Evolutionary conservation across 35 echinoderm and acorn worm genomes (phyloP).

Genomic region (Ophiothrix spiculata): DNA sequence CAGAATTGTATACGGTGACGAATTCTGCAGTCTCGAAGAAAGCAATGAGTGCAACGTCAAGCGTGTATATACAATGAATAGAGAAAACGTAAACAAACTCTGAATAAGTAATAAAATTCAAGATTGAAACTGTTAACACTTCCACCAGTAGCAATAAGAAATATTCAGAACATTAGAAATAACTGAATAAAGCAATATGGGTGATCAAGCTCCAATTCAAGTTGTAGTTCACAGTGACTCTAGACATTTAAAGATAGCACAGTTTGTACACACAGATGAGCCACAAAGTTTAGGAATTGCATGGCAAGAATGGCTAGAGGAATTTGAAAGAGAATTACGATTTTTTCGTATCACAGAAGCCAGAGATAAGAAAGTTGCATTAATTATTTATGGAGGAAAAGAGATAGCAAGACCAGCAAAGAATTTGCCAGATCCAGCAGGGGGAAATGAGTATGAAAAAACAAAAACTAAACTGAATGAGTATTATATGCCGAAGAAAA

Average conservation of each 20-base stretch:
- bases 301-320: constrained; percentile 65
- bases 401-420: constrained; percentile 48
- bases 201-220: no score
- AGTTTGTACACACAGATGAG: constrained; percentile 41
- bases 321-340: constrained; percentile 52
- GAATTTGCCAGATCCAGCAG: constrained; percentile 14
- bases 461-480: constrained; percentile 46
- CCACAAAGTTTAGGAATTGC: constrained; percentile 38
- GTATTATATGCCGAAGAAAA: constrained; percentile 55
- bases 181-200: no score
- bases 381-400: constrained; percentile 63
- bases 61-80: no score
- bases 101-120: no score
- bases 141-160: no score
- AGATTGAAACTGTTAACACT: no score
- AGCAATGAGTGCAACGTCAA: no score
- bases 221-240: no score
- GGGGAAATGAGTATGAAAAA: constrained; percentile 30
- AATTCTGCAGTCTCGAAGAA: no score
- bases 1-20: no score
- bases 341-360: constrained; percentile 43
- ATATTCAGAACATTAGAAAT: no score
- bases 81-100: no score
- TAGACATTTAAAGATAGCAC: constrained; percentile 50
- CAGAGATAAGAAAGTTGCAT: constrained; percentile 46